These are phyloP conservation scores for Illadopsis cleaveri DNA, from an alignment of 2,113 vertebrate species.

Conservation along the genomic window DNA sequence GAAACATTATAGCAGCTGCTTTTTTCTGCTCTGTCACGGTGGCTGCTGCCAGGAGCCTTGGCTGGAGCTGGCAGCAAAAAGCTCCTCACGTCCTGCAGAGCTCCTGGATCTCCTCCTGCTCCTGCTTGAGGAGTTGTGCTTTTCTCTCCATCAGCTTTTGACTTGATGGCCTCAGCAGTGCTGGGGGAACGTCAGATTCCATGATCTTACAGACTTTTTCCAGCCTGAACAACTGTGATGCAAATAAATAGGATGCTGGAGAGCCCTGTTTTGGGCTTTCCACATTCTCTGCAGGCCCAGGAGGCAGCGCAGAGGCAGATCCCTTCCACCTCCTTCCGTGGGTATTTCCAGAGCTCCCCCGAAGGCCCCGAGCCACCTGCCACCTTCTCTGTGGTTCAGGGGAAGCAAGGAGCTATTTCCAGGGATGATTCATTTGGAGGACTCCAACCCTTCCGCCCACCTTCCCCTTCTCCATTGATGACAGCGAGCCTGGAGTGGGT, in stretches of 20 bases:
- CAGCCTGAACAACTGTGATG: neutral
- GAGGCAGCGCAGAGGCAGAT: neutral
- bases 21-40: neutral
- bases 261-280: neutral
- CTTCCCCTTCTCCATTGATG: conserved; percentile 43
- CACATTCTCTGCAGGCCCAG: neutral
- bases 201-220: neutral
- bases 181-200: neutral
- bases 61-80: neutral
- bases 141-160: neutral
- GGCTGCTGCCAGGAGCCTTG: neutral
- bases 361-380: neutral
- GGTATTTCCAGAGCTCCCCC: neutral
- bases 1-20: neutral
- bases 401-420: neutral
- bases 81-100: neutral
- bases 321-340: neutral
- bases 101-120: neutral
- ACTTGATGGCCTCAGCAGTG: neutral
- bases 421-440: conserved; percentile 31
- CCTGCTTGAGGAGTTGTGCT: neutral
- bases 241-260: neutral
- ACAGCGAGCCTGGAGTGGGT: conserved; percentile 7
- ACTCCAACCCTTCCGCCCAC: neutral
- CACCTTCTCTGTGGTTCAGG: neutral